Evolutionary conservation across 2,888 invertebrate species (phyloP), one percentile per base, ranked within the genome.

Genomic region (Spodoptera picta): DNA sequence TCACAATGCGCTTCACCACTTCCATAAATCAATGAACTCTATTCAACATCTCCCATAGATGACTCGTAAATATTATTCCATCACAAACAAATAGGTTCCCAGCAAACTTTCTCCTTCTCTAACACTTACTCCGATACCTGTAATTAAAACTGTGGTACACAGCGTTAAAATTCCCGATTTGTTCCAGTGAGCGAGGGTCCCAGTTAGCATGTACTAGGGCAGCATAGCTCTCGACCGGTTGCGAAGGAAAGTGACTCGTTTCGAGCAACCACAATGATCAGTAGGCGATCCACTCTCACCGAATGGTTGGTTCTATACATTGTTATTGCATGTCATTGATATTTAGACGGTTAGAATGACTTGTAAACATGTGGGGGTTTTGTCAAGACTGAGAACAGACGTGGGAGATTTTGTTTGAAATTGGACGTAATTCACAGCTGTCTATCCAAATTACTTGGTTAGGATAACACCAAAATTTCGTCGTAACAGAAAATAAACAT

Each of bases 241-340:
- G 69, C 47, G 66, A 65, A 79, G 79, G 86, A 88, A 87, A 88
- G 87, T 84, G 86, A 85, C 80, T 80, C 81, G 85, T 83, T 81
- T 75, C 48, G 77, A 64, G 66, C 73, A 52, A 27, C 66, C 69
- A 79, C 83, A 75, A 80, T 82, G 80, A 79, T 77, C 81, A 66
- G 87, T 87, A 79, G 87, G 88, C 87, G 87, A 82, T 69, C 69
- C 65, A 66, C 83, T 84, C 83, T 83, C 82, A 67, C 82, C 56
- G 3, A 56, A 65, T 71, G 65, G 1, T 19, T 19, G 19, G 48
- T 65, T 71, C 12, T 61, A 36, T 44, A 48, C 36, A 24, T 10
- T 41, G 12, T n/a, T 47, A 9, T 36, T 4, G 36, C 19, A 14
- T n/a, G 42, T 45, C 43, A 48, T 56, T 43, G 31, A 44, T 60